Percentiles rank a stretch among this genome's conserved stretches.
These are phyloP conservation scores for Microcebus griseorufus DNA, from an alignment of 2,113 vertebrate genomes.

Conservation along the genomic window DNA sequence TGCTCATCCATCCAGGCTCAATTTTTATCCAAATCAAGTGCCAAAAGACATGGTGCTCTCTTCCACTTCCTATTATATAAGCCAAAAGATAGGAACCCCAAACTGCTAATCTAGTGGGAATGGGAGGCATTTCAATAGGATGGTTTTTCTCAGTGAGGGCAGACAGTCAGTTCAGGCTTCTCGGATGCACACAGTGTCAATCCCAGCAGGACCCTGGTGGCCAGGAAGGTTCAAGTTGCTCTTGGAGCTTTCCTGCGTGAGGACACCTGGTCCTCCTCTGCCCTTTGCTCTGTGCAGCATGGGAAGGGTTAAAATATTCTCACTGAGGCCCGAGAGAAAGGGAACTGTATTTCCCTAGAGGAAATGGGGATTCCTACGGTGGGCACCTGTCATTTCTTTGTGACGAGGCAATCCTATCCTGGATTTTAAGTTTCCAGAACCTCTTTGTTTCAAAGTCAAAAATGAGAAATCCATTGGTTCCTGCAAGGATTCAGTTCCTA, in stretches of 20 bases:
- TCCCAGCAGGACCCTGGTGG: background rate
- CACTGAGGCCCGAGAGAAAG: background rate
- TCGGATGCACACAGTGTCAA: background rate
- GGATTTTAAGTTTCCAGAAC: background rate
- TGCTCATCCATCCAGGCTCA: background rate
- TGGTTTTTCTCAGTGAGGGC: background rate
- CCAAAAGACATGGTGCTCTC: background rate
- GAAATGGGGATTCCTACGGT: background rate
- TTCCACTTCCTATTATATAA: background rate
- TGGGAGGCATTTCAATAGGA: background rate
- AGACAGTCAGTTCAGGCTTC: background rate
- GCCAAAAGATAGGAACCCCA: background rate
- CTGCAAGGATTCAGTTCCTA: background rate
- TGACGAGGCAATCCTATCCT: background rate
- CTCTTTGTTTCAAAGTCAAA: background rate
- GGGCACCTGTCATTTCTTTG: background rate
- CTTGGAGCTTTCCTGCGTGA: background rate
- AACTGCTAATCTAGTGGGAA: background rate
- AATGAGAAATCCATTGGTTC: background rate
- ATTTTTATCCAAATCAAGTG: conserved; percentile 39
- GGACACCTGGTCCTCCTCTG: background rate
- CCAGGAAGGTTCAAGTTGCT: background rate
- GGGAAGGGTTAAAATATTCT: background rate
- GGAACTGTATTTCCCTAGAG: background rate
- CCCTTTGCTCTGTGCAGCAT: background rate